These are phyloP conservation scores for Ericerus pela DNA, from an alignment of 1,140 invertebrate genomes.

Conservation along the genomic window DNA sequence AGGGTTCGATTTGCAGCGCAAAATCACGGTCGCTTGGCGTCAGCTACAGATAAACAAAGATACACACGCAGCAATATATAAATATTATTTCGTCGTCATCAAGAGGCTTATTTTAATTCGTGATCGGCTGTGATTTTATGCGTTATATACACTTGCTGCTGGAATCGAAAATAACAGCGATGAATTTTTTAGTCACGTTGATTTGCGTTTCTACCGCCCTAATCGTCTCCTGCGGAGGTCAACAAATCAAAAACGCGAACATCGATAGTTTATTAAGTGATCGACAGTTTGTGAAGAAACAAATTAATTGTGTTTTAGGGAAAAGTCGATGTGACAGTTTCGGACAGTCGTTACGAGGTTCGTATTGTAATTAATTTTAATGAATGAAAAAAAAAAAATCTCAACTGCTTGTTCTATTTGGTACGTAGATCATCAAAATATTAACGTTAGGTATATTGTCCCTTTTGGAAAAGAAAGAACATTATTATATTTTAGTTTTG, in stretches of 20 bases:
- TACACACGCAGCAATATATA: not conserved
- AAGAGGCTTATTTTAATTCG: no score
- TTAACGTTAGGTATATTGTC: not conserved
- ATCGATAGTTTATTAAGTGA: conserved; percentile 19
- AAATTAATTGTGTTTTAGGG: conserved; percentile 27
- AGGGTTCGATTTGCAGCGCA: not conserved
- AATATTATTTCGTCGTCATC: not conserved
- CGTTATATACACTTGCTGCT: no score
- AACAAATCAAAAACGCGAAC: not conserved
- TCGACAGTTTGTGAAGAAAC: conserved; percentile 20
- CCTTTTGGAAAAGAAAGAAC: not conserved
- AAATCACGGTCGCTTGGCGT: conserved; percentile 1
- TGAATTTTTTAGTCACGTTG: not conserved
- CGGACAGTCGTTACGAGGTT: conserved; percentile 27
- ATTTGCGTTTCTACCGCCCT: not conserved
- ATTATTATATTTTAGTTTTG: no score
- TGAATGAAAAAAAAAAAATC: no score
- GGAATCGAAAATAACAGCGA: no score
- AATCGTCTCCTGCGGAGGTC: not conserved
- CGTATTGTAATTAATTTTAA: no score
- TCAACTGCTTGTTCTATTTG: no score
- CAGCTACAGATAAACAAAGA: not conserved
- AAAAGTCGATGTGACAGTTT: conserved; percentile 24
- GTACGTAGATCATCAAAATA: not conserved
- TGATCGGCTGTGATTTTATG: no score